Evolutionary conservation across 2,113 vertebrate species (phyloP), one percentile per base, ranked within the genome.

Genomic region (Labeo catla): DNA sequence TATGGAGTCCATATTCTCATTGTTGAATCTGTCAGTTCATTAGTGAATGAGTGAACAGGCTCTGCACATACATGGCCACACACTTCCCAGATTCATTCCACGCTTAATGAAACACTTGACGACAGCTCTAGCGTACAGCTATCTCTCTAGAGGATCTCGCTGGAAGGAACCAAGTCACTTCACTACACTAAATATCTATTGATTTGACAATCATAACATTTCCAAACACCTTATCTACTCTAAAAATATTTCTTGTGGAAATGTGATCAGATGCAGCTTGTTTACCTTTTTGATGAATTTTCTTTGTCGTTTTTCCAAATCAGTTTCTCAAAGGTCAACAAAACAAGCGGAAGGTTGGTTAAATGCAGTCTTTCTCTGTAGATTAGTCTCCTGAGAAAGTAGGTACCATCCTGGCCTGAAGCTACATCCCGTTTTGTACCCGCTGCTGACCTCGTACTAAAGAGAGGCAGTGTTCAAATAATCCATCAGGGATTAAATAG

Each of bases 401-500:
- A 19, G 15, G 52, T n/a, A 59, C 52, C 9, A 11, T 28, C 34
- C 54, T 86, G 21, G 13, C 63, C 12, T 13, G 21, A 73, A 45
- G 36, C 36, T 12, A 73, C 76, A 54, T 52, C 3, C 13, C 8
- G 11, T 85, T 84, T 86, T 52, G 19, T 70, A 57, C 12, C 13
- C 43, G 34, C 66, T 83, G 10, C 76, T 86, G 78, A 80, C 59
- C 74, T 82, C 68, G 78, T 81, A 65, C 87, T 43, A 86, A 89
- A 91, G 78, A 78, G 21, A 74, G 79, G 43, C 72, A 82, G 66
- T 88, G 86, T 87, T 88, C 76, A 66, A 87, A 70, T 86, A 87
- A 93, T 93, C 91, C 85, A 89, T 86, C 79, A 65, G 61, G 90
- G 90, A 93, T 93, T 92, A 92, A 91, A 94, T 81, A 76, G 84